Conservation (phyloP, 2,113 vertebrate genomes). For the Falco punctatus region DNA sequence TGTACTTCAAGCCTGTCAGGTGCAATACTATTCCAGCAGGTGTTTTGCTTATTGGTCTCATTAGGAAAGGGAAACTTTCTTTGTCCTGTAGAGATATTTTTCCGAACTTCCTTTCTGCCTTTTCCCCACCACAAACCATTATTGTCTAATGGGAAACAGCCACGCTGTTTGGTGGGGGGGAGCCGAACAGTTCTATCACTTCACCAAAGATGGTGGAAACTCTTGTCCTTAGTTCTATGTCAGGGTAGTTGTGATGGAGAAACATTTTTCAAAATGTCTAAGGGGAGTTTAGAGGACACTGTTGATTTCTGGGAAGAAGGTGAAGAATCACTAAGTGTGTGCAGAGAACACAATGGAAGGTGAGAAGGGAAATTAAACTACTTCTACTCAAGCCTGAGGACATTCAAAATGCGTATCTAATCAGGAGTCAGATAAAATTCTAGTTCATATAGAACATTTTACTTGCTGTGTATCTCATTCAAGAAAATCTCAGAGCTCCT, state of each 20-base stretch:
- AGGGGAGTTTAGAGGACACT: not conserved
- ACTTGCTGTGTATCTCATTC: not conserved
- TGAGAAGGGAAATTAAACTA: not conserved
- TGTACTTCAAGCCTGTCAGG: not conserved
- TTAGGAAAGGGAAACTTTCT: not conserved
- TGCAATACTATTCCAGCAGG: not conserved
- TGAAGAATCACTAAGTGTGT: not conserved
- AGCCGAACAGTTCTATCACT: not conserved
- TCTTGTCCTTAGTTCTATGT: not conserved
- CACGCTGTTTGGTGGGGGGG: not conserved
- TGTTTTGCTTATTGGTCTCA: not conserved
- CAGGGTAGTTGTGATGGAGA: not conserved
- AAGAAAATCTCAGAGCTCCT: constrained; percentile 2
- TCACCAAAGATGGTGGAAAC: not conserved
- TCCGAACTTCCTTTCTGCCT: not conserved
- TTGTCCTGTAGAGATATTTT: not conserved
- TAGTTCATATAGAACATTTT: not conserved
- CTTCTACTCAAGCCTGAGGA: not conserved
- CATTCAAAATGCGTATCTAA: not conserved
- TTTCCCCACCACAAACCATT: not conserved
- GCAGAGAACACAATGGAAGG: not conserved
- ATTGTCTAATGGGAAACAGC: not conserved
- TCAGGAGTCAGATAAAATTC: not conserved
- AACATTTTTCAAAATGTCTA: not conserved
- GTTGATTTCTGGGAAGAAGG: not conserved